Evolutionary conservation across 35 echinoderm and acorn worm genomes (phyloP).

Genomic region (Apostichopus parvimensis): DNA sequence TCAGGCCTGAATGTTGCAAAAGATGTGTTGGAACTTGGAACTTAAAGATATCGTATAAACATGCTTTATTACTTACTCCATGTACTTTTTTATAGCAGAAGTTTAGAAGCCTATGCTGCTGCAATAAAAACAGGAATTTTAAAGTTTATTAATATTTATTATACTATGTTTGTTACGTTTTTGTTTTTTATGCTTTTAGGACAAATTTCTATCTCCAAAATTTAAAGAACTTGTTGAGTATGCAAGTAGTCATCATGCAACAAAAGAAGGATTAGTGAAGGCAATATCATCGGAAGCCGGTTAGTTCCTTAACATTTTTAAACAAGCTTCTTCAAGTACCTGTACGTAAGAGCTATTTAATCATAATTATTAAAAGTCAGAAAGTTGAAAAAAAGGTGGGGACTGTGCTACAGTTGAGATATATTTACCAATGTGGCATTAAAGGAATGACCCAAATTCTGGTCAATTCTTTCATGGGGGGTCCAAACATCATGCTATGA

Average conservation of each 20-base stretch:
- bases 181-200: constrained; percentile 48
- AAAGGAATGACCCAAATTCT: too few relatives aligned
- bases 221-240: constrained; percentile 71
- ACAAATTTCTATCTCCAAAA: constrained; percentile 62
- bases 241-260: constrained; percentile 44
- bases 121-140: not conserved
- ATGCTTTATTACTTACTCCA: too few relatives aligned
- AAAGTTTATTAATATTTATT: not conserved
- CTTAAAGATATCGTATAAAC: too few relatives aligned
- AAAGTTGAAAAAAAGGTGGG: too few relatives aligned
- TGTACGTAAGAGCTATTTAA: too few relatives aligned
- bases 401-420: too few relatives aligned
- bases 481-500: too few relatives aligned
- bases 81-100: not conserved
- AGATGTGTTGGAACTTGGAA: too few relatives aligned
- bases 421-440: too few relatives aligned
- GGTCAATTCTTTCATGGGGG: too few relatives aligned
- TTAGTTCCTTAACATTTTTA: not conserved
- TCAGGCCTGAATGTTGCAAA: not conserved
- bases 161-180: not conserved
- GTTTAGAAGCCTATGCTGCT: not conserved
- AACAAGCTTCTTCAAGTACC: too few relatives aligned
- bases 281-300: constrained; percentile 69
- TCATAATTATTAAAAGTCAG: too few relatives aligned
- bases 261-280: constrained; percentile 50